Conservation (phyloP, 2,888 invertebrate species). For the Andrena minutula region DNA sequence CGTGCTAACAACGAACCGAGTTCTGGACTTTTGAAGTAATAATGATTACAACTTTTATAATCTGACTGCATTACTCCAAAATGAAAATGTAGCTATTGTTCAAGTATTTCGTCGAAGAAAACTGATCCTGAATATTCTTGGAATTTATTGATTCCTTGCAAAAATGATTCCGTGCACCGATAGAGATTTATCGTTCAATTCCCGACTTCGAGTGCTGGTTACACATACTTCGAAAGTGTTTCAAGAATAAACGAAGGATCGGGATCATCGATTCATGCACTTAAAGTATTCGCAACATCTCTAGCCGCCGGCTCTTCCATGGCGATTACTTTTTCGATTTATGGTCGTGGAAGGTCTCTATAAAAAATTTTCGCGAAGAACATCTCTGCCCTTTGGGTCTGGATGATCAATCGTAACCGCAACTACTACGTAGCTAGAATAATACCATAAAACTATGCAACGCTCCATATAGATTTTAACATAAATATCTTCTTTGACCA, state of each 20-base stretch:
- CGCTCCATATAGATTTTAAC: constrained; percentile 28
- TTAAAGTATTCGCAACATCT: constrained; percentile 62
- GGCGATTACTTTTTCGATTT: constrained; percentile 66
- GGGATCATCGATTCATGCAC: constrained; percentile 38
- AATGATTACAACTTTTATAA: no score
- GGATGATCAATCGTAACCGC: constrained; percentile 44
- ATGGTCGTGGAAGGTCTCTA: constrained; percentile 62
- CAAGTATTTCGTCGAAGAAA: not conserved
- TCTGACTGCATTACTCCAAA: no score
- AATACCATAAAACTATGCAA: constrained; percentile 30
- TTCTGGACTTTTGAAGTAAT: no score
- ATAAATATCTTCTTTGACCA: constrained; percentile 28
- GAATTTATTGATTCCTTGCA: not conserved
- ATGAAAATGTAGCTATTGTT: not conserved
- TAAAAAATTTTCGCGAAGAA: constrained; percentile 46
- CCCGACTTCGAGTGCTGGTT: constrained; percentile 10
- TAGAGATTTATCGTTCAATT: not conserved
- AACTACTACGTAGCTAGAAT: constrained; percentile 19
- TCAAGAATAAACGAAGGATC: constrained; percentile 43
- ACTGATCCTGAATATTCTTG: not conserved
- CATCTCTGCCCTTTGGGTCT: constrained; percentile 4
- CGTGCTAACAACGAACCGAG: no score
- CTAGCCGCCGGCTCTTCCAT: constrained; percentile 7
- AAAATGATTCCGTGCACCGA: not conserved
- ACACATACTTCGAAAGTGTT: constrained; percentile 53